Base-by-base conservation (phyloP, 2,113 vertebrate species). In the Mola mola region DNA sequence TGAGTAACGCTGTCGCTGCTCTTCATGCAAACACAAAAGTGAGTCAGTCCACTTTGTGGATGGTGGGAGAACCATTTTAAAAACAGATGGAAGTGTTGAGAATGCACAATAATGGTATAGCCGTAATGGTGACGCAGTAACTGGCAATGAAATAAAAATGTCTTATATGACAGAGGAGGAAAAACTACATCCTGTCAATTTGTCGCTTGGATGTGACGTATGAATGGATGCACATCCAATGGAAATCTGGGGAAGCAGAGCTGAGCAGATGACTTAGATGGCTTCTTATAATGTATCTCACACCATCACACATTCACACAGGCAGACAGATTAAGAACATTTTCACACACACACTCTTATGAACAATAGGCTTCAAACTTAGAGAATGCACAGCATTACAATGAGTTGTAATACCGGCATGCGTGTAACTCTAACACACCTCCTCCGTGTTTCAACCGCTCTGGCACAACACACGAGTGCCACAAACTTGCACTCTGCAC, bases 401-500 rank as follows among this genome's bases (percentile, higher is more conserved):
- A 56, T 57, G 19, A 42, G 28, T 42, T 40, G 52, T 38, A 59
- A 58, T 66, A 49, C 65, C 51, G 64, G 61, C 56, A 58, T 74
- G 64, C 49, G 44, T 29, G 24, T 21, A 38, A 66, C 58, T 65
- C 68, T 49, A 50, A 53, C 69, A 81, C 74, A 83, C 80, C 75
- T 78, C 85, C 85, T 81, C 73, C 56, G 40, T 75, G 53, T 74
- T 73, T 72, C 77, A 70, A 46, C 64, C 28, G 72, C 79, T 69
- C 52, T 47, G 63, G 50, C 50, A 66, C 59, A 68, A 40, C 65
- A 69, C 81, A 81, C 44, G 66, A 63, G 49, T 34, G 60, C 46
- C 75, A 52, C 61, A 77, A 65, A 68, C 53, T 83, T 51, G 5
- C 48, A 66, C 72, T 44, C 43, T 63, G 64, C 38, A 46, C 50